These are phyloP conservation scores for Subacronicta megacephala DNA, from an alignment of 2,888 invertebrate genomes.

Conservation along the genomic window DNA sequence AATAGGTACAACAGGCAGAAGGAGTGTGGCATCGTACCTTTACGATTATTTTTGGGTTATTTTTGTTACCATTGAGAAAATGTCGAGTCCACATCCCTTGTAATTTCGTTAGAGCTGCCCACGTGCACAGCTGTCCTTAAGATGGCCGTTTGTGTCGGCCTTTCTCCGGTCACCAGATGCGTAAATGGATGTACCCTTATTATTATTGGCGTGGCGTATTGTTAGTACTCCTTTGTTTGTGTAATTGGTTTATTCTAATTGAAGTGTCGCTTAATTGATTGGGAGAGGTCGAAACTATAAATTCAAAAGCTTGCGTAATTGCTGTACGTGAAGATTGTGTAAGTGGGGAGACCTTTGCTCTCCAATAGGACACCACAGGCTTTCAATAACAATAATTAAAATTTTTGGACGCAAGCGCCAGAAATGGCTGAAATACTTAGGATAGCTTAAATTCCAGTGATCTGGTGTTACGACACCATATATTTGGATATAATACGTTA, in stretches of 20 bases:
- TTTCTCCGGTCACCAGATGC: slow-evolving; percentile 45
- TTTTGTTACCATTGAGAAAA: slow-evolving; percentile 48
- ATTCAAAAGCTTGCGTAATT: slow-evolving; percentile 1
- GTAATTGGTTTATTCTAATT: slow-evolving; percentile 45
- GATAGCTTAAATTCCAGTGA: too few species aligned
- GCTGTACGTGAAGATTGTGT: not conserved
- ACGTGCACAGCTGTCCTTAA: slow-evolving; percentile 48
- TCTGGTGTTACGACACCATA: too few species aligned
- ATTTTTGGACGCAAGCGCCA: too few species aligned
- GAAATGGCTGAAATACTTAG: too few species aligned
- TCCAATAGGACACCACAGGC: too few species aligned
- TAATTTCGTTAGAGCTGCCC: slow-evolving; percentile 45
- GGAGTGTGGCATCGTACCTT: slow-evolving; percentile 11
- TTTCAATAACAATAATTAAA: too few species aligned
- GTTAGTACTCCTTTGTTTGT: slow-evolving; percentile 43
- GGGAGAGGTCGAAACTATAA: slow-evolving; percentile 19
- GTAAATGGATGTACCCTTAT: slow-evolving; percentile 43
- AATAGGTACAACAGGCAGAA: not conserved
- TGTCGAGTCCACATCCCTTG: slow-evolving; percentile 39
- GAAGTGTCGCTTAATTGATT: slow-evolving; percentile 30
- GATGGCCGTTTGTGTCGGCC: slow-evolving; percentile 38
- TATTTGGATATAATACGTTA: too few species aligned
- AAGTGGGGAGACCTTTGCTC: too few species aligned
- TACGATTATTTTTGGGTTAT: slow-evolving; percentile 27
- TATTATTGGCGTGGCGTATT: slow-evolving; percentile 40